Evolutionary conservation across 2,888 invertebrate species (phyloP).

Genomic region (Aelia acuminata): DNA sequence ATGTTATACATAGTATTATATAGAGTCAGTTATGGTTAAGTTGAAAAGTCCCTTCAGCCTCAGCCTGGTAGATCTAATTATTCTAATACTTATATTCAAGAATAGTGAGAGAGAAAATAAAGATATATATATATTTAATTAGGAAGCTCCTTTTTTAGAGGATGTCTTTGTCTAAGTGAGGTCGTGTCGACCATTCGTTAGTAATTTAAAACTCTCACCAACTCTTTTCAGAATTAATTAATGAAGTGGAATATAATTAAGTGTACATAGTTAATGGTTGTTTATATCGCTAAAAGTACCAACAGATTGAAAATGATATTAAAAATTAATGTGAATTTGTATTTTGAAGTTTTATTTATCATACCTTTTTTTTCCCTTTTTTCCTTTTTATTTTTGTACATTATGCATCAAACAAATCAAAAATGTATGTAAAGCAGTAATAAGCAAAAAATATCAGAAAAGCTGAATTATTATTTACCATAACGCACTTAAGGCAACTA

Average conservation of each 20-base stretch:
- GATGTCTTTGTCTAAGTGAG: constrained; percentile 53
- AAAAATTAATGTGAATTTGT: constrained; percentile 65
- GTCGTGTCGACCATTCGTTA: constrained; percentile 19
- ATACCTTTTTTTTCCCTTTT: not conserved
- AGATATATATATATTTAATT: constrained; percentile 33
- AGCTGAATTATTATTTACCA: not conserved
- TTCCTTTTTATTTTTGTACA: not conserved
- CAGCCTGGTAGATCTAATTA: constrained; percentile 54
- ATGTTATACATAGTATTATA: constrained; percentile 57
- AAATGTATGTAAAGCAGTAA: not conserved
- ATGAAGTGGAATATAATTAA: constrained; percentile 55
- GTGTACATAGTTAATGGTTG: constrained; percentile 65
- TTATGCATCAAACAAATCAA: not conserved
- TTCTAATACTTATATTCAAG: constrained; percentile 44
- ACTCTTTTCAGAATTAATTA: constrained; percentile 56
- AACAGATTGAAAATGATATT: constrained; percentile 64
- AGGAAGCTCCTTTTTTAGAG: constrained; percentile 55
- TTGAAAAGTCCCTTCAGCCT: constrained; percentile 57
- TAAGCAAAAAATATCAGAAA: no score
- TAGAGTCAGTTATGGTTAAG: constrained; percentile 45
- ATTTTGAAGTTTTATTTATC: constrained; percentile 53
- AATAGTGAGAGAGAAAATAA: constrained; percentile 55
- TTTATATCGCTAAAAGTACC: constrained; percentile 65
- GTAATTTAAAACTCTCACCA: constrained; percentile 35
- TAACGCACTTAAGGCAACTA: not conserved